Base-by-base conservation (phyloP, 2,888 invertebrate species). In the Acrobasis consociella region DNA sequence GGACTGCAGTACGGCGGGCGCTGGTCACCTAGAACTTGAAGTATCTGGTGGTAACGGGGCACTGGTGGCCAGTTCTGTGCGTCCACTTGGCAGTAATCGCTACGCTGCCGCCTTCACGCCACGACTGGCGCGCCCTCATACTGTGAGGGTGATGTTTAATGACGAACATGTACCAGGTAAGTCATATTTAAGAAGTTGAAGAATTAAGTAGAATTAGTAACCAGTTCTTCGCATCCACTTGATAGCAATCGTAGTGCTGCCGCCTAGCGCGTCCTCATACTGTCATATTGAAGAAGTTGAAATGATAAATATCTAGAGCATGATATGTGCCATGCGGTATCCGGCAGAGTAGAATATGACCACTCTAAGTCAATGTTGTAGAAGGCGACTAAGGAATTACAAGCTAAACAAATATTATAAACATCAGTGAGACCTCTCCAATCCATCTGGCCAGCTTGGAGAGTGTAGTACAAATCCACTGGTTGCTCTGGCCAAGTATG, bases 91-190 rank as follows among this genome's bases (percentile, higher is more conserved):
- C 53, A 96, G 96, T 50, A 97, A 98, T 81, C 94, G 96, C 69
- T 97, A 97, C 86, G 94, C 97, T 64, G 99, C 99, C 46, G 96
- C 98, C 13, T 99, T 99, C 86, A 97, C 97, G 22, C 99, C 99
- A 1, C 96, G 97, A 74, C 95, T 97, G 76, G 94, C 96, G 2
- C 94, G 97, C 52, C 95, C 96, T 2, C 99, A 99, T 87, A 94
- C 96, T 22, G 97, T 99, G 51, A 97, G 98, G 76, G 98, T 99
- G 93, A 97, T 97, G 66, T 99, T 99, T 93, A 99, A 99, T 85
- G 97, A 96, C 22, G 96, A 97, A 78, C 95, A 96, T 72, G 97
- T 97, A 55, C 96, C 97, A 84, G 97, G 97, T 97, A 88, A 95
- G 96, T 94, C 9, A 13, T 11, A 13, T 15, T n/a, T 1, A 13